Percentiles rank a stretch among this genome's conserved stretches.
Evolutionary conservation across 2,888 invertebrate species (phyloP).

Genomic region (Heteromyza rotundicornis): DNA sequence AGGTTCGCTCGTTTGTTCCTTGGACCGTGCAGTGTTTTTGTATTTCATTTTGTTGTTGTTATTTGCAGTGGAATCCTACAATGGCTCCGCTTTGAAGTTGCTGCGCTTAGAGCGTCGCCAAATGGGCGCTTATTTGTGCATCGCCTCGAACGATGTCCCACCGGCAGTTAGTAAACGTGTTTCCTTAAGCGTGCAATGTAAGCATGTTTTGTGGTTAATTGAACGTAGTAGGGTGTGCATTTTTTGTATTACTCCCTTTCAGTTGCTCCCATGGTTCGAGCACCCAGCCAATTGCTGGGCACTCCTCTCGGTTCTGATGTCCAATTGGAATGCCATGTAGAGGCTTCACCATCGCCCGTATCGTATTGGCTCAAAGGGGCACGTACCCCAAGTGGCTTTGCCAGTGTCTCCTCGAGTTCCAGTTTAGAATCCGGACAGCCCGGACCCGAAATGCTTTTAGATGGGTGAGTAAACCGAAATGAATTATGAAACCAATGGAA

Average conservation of each 20-base stretch:
- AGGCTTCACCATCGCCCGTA: slow-evolving; percentile 75
- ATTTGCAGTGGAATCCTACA: slow-evolving; percentile 73
- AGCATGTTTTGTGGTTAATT: slow-evolving; percentile 60
- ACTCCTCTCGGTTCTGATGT: slow-evolving; percentile 87
- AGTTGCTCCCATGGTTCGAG: slow-evolving; percentile 90
- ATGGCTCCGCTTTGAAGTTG: slow-evolving; percentile 76
- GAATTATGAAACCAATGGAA: background rate
- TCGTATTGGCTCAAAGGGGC: slow-evolving; percentile 63
- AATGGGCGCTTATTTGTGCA: slow-evolving; percentile 92
- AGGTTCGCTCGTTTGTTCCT: slow-evolving; percentile 7
- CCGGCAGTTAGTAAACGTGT: slow-evolving; percentile 90
- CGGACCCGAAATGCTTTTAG: slow-evolving; percentile 76
- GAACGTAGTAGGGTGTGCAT: too few species aligned
- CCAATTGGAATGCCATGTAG: slow-evolving; percentile 84
- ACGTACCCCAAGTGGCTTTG: slow-evolving; percentile 57
- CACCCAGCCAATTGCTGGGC: slow-evolving; percentile 86
- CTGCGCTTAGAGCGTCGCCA: slow-evolving; percentile 84
- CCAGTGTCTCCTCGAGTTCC: slow-evolving; percentile 48
- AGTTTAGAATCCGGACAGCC: slow-evolving; percentile 59
- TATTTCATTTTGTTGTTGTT: background rate
- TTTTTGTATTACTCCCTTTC: background rate
- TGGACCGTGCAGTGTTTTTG: slow-evolving; percentile 20
- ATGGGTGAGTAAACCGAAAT: slow-evolving; percentile 69
- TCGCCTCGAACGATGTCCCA: slow-evolving; percentile 90
- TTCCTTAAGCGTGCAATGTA: slow-evolving; percentile 87